A percentile compares a stretch with the other conserved stretches of the same genome.
These are phyloP conservation scores for Rhingia campestris DNA, from an alignment of 2,888 invertebrate genomes.

Conservation along the genomic window DNA sequence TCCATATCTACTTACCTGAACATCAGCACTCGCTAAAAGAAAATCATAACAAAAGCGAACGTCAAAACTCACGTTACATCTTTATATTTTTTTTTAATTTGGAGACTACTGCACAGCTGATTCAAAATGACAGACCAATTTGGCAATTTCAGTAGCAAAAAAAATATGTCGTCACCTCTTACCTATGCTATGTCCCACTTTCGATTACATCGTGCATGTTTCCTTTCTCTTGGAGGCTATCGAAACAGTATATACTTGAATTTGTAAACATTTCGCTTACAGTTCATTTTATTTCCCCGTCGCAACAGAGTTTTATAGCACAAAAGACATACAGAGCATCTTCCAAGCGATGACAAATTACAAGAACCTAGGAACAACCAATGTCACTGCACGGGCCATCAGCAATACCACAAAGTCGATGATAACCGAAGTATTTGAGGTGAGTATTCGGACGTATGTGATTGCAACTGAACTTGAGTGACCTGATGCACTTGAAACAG, in stretches of 20 bases:
- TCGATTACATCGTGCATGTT: slow-evolving; percentile 37
- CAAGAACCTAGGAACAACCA: slow-evolving; percentile 12
- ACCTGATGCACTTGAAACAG: slow-evolving; percentile 81
- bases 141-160: not conserved
- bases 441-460: slow-evolving; percentile 12
- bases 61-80: slow-evolving; percentile 5
- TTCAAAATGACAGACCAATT: slow-evolving; percentile 13
- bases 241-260: not conserved
- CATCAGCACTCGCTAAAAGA: not conserved
- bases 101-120: slow-evolving; percentile 18
- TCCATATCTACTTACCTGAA: not conserved
- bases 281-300: not conserved
- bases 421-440: slow-evolving; percentile 42
- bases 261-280: not conserved
- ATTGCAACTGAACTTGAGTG: slow-evolving; percentile 17
- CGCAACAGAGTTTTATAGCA: not conserved
- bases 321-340: not conserved
- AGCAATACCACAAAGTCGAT: slow-evolving; percentile 23
- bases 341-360: slow-evolving; percentile 51
- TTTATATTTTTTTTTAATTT: not conserved
- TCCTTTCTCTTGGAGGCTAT: slow-evolving; percentile 24
- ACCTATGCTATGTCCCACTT: slow-evolving; percentile 48
- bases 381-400: slow-evolving; percentile 17
- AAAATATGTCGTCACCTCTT: slow-evolving; percentile 29
- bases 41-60: not conserved